phyloP scores from a whole-genome alignment of 2,113 vertebrate species.

The Sebastes schlegelii region DNA sequence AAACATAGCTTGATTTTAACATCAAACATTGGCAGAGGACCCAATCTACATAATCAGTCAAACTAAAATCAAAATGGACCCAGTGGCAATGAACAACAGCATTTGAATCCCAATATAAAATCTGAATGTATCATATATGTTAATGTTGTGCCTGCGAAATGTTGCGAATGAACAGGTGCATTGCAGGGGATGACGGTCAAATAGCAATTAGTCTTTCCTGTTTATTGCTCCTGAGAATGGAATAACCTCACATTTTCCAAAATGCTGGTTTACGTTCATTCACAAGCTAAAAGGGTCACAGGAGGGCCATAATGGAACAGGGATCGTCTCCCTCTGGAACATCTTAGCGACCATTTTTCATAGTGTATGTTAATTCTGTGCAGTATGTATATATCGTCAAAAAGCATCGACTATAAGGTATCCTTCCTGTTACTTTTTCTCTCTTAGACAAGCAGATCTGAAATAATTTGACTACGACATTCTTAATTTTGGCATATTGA shows the following conservation, averaged over 20 bases:
- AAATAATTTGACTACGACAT: neutral
- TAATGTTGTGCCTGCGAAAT: constrained; percentile 1
- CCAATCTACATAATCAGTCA: constrained; percentile 36
- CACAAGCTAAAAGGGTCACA: neutral
- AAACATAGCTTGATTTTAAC: constrained; percentile 25
- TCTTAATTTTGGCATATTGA: neutral
- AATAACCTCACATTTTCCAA: neutral
- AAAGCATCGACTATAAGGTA: neutral
- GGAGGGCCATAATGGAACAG: constrained; percentile 29
- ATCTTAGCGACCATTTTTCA: neutral
- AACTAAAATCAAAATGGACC: constrained; percentile 18
- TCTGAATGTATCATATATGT: constrained; percentile 10
- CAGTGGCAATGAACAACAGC: constrained; percentile 12
- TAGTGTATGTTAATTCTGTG: neutral
- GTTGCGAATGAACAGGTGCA: constrained; percentile 13
- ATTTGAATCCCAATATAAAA: constrained; percentile 8
- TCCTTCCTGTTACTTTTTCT: neutral
- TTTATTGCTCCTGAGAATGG: neutral
- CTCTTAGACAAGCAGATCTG: neutral
- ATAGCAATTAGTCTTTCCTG: neutral
- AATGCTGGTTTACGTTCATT: neutral
- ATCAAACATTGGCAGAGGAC: constrained; percentile 27
- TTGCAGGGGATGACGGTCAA: neutral
- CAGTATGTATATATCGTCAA: no score
- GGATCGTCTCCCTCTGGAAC: neutral